A percentile compares a stretch with the other conserved stretches of the same genome.
These are phyloP conservation scores for Drosophila murphyi DNA, from an alignment of 1,140 invertebrate species.

Conservation along the genomic window DNA sequence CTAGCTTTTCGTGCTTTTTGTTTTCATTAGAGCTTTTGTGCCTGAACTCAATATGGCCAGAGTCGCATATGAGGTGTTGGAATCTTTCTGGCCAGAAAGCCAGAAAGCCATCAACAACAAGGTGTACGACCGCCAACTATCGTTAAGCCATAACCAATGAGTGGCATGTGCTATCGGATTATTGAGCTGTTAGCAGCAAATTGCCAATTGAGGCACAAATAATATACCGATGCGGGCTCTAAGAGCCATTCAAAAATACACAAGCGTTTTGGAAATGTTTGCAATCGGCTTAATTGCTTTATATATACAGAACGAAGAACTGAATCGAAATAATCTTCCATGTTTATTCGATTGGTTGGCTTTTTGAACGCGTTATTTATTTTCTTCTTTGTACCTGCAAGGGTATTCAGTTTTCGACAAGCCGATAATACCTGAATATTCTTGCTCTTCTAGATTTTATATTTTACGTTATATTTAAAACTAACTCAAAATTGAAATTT, in stretches of 20 bases:
- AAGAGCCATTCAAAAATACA: background rate
- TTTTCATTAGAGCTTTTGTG: constrained; percentile 21
- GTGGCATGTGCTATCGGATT: background rate
- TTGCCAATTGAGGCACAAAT: constrained; percentile 12
- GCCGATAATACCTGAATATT: no score
- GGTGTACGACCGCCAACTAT: constrained; percentile 1
- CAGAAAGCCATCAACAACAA: constrained; percentile 6
- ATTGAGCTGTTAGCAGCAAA: constrained; percentile 20
- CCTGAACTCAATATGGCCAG: background rate
- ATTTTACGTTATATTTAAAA: no score
- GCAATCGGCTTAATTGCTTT: background rate
- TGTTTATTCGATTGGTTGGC: no score
- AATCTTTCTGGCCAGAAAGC: constrained; percentile 5
- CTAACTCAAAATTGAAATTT: no score
- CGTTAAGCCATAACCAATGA: background rate
- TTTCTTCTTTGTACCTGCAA: no score
- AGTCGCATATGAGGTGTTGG: constrained; percentile 20
- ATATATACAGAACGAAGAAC: background rate
- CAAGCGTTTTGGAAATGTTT: background rate
- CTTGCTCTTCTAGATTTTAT: no score
- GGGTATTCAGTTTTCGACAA: no score
- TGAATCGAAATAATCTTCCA: no score
- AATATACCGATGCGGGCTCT: background rate
- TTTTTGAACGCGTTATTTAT: no score
- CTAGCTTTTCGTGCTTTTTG: constrained; percentile 23